Evolutionary conservation across 1,140 invertebrate species (phyloP), one percentile per base, ranked within the genome.

Genomic region (Formica selysi): DNA sequence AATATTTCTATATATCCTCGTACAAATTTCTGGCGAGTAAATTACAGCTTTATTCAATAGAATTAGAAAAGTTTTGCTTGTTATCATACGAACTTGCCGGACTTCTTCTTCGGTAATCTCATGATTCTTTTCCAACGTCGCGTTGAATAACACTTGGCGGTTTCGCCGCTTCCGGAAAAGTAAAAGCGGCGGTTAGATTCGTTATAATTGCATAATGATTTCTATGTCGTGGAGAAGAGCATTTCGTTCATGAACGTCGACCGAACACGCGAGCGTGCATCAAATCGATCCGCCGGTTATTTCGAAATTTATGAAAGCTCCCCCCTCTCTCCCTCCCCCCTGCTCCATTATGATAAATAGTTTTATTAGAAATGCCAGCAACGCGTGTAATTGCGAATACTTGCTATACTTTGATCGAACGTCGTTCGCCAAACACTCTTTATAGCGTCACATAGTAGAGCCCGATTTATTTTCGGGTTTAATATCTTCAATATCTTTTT

Each of bases 201-300:
- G 51, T 81, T 81, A 81, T 81, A 80, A 80, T 68, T 80, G 44
- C 48, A 57, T 80, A 73, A 83, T 83, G 26, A 83, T 83, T 73
- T 83, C 68, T 44, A 83, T 19, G 29, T 61, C 79, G 54, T 73
- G 38, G 36, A 83, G 68, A 44, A 16, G 48, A 48, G 68, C n/a
- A 48, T 74, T 73, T 81, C 54, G 51, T 73, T 61, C 51, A 59
- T 44, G 54, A 59, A 81, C 54, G 54, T 59, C 68, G 41, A 38
- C 19, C 68, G 38, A 48, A 38, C 79, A 83, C 79, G 79, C 79
- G 68, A 83, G 38, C 51, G 54, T 57, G 78, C 71, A 71, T 81
- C 65, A 71, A 68, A 71, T 71, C 65, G 51, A 57, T 32, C 38
- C 54, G 11, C 67, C 41, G 67, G 38, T 64, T 83, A 83, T 83